These are phyloP conservation scores for Corythaixoides concolor DNA, from an alignment of 2,113 vertebrate species.

Conservation along the genomic window DNA sequence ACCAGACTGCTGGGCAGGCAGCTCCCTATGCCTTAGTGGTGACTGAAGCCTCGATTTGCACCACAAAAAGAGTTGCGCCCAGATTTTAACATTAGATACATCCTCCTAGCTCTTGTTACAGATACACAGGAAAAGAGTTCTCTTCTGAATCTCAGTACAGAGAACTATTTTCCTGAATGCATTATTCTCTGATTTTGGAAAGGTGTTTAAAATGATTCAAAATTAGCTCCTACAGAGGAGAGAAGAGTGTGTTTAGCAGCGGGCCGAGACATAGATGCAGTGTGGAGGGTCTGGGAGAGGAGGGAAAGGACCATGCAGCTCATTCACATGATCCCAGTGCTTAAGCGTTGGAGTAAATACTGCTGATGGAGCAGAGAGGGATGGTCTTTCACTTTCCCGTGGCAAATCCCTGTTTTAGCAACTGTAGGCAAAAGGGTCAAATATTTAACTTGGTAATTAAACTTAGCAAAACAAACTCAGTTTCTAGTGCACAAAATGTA, in stretches of 20 bases:
- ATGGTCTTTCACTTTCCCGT: background rate
- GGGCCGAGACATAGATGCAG: background rate
- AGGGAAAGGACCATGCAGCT: background rate
- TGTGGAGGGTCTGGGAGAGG: background rate
- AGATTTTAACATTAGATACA: background rate
- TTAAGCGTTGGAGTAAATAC: background rate
- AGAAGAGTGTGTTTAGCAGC: background rate
- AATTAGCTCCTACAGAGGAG: background rate
- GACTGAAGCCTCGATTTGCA: background rate
- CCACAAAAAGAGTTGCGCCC: accelerated
- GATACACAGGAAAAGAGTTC: background rate
- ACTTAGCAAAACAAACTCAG: constrained; percentile 17
- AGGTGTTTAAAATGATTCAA: background rate
- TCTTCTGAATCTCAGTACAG: background rate
- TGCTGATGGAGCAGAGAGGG: background rate
- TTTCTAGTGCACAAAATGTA: background rate
- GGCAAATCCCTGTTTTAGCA: constrained; percentile 31
- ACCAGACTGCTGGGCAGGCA: background rate
- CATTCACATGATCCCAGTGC: background rate
- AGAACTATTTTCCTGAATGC: background rate
- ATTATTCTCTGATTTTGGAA: background rate
- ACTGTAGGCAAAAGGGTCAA: constrained; percentile 27
- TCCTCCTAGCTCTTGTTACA: background rate
- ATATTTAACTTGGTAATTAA: constrained; percentile 27
- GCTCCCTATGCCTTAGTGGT: background rate